Percentiles rank a stretch among this genome's conserved stretches.
These are phyloP conservation scores for Solea senegalensis DNA, from an alignment of 2,113 vertebrate genomes.

Conservation along the genomic window DNA sequence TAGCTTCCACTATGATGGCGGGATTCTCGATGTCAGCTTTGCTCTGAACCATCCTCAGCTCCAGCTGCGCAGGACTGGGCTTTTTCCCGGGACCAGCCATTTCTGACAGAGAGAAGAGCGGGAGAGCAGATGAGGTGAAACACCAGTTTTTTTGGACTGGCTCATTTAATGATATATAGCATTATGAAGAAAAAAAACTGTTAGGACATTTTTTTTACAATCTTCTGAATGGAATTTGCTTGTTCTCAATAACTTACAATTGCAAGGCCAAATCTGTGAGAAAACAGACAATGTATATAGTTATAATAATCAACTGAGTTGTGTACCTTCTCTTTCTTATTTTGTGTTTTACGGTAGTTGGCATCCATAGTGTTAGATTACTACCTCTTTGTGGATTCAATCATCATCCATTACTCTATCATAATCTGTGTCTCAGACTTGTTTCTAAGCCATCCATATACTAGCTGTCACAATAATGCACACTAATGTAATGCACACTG, in stretches of 20 bases:
- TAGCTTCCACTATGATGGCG: slow-evolving; percentile 86
- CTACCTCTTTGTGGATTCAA: too few species aligned
- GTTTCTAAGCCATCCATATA: too few species aligned
- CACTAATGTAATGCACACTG: not conserved
- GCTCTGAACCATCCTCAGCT: slow-evolving; percentile 97
- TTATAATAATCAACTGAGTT: not conserved
- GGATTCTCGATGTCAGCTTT: slow-evolving; percentile 95
- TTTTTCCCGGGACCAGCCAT: slow-evolving; percentile 86
- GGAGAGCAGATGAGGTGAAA: not conserved
- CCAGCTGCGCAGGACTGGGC: slow-evolving; percentile 91
- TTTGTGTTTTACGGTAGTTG: too few species aligned
- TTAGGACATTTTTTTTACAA: not conserved
- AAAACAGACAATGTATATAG: not conserved
- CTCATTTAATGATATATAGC: not conserved
- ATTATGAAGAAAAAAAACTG: too few species aligned
- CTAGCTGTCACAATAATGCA: not conserved
- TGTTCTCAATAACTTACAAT: not conserved
- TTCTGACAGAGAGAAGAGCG: slow-evolving; percentile 70
- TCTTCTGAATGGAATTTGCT: not conserved
- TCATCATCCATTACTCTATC: too few species aligned
- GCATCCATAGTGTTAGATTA: too few species aligned
- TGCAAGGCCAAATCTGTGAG: not conserved
- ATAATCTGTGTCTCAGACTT: too few species aligned
- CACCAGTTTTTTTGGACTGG: not conserved
- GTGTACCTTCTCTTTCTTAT: too few species aligned